phyloP scores from a whole-genome alignment of 2,888 invertebrate genomes.

The Corythucha ciliata region DNA sequence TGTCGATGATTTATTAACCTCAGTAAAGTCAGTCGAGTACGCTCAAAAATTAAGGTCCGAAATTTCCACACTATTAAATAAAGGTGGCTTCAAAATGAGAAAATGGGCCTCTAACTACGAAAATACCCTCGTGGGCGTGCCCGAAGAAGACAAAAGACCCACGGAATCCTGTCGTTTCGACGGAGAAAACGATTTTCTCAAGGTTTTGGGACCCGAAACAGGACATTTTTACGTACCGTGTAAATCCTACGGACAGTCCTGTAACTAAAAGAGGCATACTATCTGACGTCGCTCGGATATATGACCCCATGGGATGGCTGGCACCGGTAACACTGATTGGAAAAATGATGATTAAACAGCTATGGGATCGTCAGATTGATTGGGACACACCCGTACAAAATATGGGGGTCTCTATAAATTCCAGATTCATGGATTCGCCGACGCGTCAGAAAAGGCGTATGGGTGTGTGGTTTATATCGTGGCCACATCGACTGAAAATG shows the following conservation, averaged over 20 bases:
- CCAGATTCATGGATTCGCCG: constrained; percentile 12
- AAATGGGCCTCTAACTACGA: constrained; percentile 17
- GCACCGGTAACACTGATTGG: constrained; percentile 20
- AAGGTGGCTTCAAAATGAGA: constrained; percentile 22
- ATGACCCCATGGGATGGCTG: constrained; percentile 26
- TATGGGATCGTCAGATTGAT: constrained; percentile 27
- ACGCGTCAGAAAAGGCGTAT: constrained; percentile 16
- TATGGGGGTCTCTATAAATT: neutral
- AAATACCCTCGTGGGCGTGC: neutral
- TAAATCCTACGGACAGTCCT: neutral
- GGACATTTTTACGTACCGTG: constrained; percentile 25
- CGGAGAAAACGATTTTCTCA: constrained; percentile 26
- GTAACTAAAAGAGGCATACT: constrained; percentile 23
- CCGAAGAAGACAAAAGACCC: neutral
- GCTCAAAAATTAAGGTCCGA: constrained; percentile 14
- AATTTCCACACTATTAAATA: constrained; percentile 11
- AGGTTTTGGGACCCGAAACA: constrained; percentile 26
- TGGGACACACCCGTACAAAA: constrained; percentile 32
- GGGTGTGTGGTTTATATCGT: constrained; percentile 8
- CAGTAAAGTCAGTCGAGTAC: constrained; percentile 4
- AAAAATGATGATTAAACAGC: constrained; percentile 30
- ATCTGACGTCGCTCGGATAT: constrained; percentile 20
- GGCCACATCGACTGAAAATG: neutral
- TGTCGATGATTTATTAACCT: constrained; percentile 22
- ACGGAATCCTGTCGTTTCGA: neutral